phyloP scores from a whole-genome alignment of 2,113 vertebrate species.

The Noturus placidus region DNA sequence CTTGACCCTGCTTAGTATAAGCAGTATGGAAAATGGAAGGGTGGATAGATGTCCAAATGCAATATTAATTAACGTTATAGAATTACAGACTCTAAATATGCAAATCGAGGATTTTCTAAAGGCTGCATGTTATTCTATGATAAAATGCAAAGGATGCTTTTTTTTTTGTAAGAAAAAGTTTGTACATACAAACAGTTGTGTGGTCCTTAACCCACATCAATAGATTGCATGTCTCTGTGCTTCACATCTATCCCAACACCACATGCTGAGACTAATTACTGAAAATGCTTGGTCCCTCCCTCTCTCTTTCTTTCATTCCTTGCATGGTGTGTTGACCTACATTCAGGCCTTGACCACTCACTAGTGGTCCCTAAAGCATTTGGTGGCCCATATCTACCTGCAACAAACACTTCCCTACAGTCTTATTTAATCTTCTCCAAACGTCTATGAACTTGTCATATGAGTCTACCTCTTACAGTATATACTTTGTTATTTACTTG shows the following conservation, averaged over 20 bases:
- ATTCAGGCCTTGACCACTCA: conserved; percentile 58
- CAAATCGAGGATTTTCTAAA: not conserved
- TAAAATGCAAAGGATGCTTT: not conserved
- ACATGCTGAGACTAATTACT: conserved; percentile 82
- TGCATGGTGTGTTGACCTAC: conserved; percentile 66
- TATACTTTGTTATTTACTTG: not conserved
- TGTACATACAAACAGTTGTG: not conserved
- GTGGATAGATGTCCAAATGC: not conserved
- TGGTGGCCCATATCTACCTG: conserved; percentile 20
- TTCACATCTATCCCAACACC: conserved; percentile 72
- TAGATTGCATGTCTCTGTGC: conserved; percentile 71
- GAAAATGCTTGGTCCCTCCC: conserved; percentile 57
- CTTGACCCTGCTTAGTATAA: too few relatives aligned
- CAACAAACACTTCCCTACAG: conserved; percentile 19
- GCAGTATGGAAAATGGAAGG: too few relatives aligned
- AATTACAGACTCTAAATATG: not conserved
- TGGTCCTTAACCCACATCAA: conserved; percentile 37
- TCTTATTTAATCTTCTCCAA: not conserved
- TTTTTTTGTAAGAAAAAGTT: too few relatives aligned
- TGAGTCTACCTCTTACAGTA: not conserved
- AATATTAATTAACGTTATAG: not conserved
- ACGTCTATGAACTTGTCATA: not conserved
- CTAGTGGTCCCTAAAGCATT: not conserved
- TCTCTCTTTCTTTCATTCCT: not conserved
- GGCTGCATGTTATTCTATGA: not conserved